phyloP scores from a whole-genome alignment of 2,113 vertebrate species.

The Dipodomys spectabilis region DNA sequence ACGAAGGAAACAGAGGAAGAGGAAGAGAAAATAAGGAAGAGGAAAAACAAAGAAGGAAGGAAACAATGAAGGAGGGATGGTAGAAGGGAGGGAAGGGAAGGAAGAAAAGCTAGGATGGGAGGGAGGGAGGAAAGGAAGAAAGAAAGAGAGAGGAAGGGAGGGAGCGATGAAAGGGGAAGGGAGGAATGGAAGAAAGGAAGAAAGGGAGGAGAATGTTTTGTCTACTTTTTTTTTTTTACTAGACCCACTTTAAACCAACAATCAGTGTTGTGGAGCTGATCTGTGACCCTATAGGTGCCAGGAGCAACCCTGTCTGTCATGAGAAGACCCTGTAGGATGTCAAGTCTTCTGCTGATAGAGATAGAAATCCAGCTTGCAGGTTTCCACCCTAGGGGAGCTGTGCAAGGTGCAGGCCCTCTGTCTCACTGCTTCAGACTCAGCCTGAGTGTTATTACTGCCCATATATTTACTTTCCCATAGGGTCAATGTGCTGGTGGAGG shows the following conservation, averaged over 20 bases:
- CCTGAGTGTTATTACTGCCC: not conserved
- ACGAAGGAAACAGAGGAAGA: no score
- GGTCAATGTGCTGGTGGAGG: conserved; percentile 2
- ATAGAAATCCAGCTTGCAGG: conserved; percentile 15
- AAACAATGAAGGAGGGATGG: no score
- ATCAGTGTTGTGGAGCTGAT: not conserved
- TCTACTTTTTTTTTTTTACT: not conserved
- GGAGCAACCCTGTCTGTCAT: no score
- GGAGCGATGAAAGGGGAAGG: no score
- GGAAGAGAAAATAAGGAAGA: no score
- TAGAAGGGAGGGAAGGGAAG: no score
- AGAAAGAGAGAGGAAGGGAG: no score
- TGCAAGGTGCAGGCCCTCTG: not conserved
- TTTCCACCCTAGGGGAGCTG: not conserved
- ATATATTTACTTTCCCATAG: conserved; percentile 43
- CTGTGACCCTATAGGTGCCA: not conserved
- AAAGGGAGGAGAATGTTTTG: not conserved
- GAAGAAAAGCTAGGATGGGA: no score
- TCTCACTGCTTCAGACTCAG: not conserved
- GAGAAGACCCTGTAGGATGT: not conserved
- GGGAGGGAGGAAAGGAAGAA: no score
- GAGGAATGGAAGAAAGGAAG: no score
- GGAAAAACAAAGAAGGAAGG: no score
- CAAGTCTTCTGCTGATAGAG: conserved; percentile 7
- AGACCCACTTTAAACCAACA: not conserved